Percentiles rank a stretch among this genome's conserved stretches.
Conservation (phyloP, 2,888 invertebrate genomes). For the Odontocolon sp. region DNA sequence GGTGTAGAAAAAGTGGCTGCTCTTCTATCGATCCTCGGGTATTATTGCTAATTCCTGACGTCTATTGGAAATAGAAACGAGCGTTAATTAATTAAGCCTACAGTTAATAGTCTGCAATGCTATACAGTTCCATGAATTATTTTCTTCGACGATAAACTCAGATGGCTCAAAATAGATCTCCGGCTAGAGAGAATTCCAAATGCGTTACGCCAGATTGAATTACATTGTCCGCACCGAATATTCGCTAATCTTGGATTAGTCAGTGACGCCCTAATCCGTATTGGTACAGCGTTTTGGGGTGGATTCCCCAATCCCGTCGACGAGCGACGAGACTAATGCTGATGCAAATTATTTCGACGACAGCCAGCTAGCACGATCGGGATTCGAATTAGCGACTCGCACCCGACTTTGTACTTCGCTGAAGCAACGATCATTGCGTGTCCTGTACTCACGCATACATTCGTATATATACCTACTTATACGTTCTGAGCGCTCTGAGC, state of each 20-base stretch:
- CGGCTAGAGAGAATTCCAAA: neutral
- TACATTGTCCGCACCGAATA: slow-evolving; percentile 39
- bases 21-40: slow-evolving; percentile 5
- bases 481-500: slow-evolving; percentile 34
- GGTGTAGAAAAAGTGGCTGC: slow-evolving; percentile 6
- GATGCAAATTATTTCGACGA: slow-evolving; percentile 56
- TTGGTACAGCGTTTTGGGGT: slow-evolving; percentile 6
- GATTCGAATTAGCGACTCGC: slow-evolving; percentile 48
- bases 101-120: neutral
- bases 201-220: slow-evolving; percentile 47
- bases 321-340: slow-evolving; percentile 47
- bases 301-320: neutral
- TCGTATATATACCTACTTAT: slow-evolving; percentile 7
- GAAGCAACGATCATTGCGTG: slow-evolving; percentile 2
- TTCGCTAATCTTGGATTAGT: slow-evolving; percentile 49
- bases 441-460: slow-evolving; percentile 11
- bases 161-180: neutral
- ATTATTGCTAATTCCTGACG: slow-evolving; percentile 5
- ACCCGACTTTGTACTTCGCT: slow-evolving; percentile 19
- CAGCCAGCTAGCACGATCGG: slow-evolving; percentile 13
- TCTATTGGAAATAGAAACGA: neutral
- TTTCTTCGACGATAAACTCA: neutral
- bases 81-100: neutral
- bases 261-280: slow-evolving; percentile 21
- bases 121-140: neutral